Conservation (phyloP, 2,888 invertebrate genomes). For the Tenthredo scrophulariae region DNA sequence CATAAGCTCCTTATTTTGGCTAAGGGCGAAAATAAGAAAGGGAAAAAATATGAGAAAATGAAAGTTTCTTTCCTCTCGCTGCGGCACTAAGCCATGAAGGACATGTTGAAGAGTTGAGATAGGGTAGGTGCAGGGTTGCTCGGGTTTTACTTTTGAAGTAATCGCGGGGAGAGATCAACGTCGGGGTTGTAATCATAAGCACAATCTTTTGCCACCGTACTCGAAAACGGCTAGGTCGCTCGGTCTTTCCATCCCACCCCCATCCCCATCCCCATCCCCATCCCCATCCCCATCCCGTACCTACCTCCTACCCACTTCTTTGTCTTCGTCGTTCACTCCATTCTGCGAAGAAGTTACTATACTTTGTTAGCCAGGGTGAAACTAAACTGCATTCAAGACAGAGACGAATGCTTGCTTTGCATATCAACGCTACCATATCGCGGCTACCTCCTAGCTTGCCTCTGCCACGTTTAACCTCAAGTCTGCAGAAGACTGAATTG, state of each 20-base stretch:
- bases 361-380: constrained; percentile 41
- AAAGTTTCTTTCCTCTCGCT: neutral
- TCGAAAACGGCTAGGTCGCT: constrained; percentile 9
- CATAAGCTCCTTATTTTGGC: neutral
- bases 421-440: constrained; percentile 50
- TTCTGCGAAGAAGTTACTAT: constrained; percentile 30
- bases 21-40: neutral
- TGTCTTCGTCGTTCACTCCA: constrained; percentile 29
- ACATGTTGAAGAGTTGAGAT: constrained; percentile 21
- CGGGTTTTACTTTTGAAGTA: constrained; percentile 19
- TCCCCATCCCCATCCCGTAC: no score
- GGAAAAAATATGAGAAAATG: neutral
- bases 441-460: neutral
- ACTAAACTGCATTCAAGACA: constrained; percentile 47
- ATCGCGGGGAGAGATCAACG: constrained; percentile 46
- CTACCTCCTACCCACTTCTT: neutral
- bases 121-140: neutral
- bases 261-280: no score
- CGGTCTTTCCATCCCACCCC: neutral
- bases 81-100: neutral
- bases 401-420: constrained; percentile 49
- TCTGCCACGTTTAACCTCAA: constrained; percentile 15
- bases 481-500: constrained; percentile 23
- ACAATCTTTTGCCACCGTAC: constrained; percentile 39
- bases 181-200: constrained; percentile 47